A percentile compares a stretch with the other conserved stretches of the same genome.
These are phyloP conservation scores for Cerastis leucographa DNA, from an alignment of 2,888 invertebrate genomes.

Conservation along the genomic window DNA sequence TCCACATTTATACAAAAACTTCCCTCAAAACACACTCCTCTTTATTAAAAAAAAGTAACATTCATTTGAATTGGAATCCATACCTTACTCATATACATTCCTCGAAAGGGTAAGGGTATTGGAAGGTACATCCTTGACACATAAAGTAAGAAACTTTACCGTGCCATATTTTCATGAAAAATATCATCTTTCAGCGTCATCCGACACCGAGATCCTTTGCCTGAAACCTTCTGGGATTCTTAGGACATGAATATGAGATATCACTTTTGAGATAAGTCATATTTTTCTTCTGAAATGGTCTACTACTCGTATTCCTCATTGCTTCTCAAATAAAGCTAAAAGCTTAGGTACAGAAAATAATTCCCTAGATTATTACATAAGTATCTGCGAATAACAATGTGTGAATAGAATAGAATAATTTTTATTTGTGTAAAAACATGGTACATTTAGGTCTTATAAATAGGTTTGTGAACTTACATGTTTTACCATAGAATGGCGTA, in stretches of 20 bases:
- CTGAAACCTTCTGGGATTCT: constrained; percentile 37
- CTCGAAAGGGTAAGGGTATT: constrained; percentile 17
- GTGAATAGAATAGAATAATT: no score
- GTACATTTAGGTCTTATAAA: no score
- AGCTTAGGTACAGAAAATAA: background rate
- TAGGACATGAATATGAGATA: background rate
- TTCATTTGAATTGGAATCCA: constrained; percentile 20
- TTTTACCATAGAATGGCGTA: no score
- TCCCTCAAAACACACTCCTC: background rate
- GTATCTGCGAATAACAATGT: background rate
- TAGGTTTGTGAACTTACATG: no score
- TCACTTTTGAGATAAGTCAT: background rate
- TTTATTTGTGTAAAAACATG: no score
- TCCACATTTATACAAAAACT: background rate
- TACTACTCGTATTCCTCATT: background rate
- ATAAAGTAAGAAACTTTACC: constrained; percentile 42
- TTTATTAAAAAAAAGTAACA: background rate
- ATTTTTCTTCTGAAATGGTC: background rate
- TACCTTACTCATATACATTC: constrained; percentile 8
- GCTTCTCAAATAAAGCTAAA: background rate
- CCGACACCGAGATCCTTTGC: constrained; percentile 17
- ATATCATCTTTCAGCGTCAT: constrained; percentile 40
- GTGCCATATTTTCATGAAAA: constrained; percentile 26
- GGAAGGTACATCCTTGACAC: constrained; percentile 2
- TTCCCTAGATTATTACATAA: background rate